Evolutionary conservation across 1,140 invertebrate genomes (phyloP).

Genomic region (Bombus vancouverensis): DNA sequence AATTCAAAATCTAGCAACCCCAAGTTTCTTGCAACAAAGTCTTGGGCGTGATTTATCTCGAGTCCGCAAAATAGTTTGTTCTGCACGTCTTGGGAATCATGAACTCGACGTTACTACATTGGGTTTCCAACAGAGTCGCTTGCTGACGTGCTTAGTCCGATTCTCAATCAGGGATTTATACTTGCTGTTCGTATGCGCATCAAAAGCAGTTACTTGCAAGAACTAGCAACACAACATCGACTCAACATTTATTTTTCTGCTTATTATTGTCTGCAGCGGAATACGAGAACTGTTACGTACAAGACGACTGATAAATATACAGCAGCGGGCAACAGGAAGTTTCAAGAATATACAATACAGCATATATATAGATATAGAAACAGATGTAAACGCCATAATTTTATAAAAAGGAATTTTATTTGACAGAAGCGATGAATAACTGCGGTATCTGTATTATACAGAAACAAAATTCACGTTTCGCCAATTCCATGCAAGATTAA

Average conservation of each 20-base stretch:
- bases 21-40: conserved; percentile 34
- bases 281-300: not conserved
- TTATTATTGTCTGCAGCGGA: not conserved
- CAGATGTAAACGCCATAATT: no score
- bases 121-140: conserved; percentile 2
- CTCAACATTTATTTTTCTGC: not conserved
- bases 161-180: conserved; percentile 31
- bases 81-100: conserved; percentile 42
- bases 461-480: no score
- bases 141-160: conserved; percentile 38
- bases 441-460: no score
- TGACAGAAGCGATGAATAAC: no score
- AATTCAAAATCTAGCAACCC: conserved; percentile 33
- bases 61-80: conserved; percentile 37
- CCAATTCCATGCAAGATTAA: no score
- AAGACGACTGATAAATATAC: no score
- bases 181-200: not conserved
- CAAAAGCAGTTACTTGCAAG: not conserved
- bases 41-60: conserved; percentile 43
- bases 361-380: no score
- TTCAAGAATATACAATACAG: no score
- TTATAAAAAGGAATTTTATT: no score
- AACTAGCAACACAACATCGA: not conserved
- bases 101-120: conserved; percentile 19
- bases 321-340: no score